Conservation (phyloP, 2,888 invertebrate genomes). For the Anthophora plumipes region DNA sequence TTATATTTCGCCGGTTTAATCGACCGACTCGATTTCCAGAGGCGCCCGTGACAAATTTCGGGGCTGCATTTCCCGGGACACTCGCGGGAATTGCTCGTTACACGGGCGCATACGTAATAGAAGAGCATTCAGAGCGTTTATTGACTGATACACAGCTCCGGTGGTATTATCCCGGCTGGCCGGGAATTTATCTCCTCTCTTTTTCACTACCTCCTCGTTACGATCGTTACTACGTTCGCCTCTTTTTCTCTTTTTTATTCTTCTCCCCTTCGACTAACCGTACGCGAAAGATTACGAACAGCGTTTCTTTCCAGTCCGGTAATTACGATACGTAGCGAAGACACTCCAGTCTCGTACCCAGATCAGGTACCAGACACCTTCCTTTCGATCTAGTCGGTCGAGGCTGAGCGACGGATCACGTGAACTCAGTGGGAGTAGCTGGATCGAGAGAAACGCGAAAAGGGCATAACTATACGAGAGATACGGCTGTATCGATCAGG, state of each 20-base stretch:
- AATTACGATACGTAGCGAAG: neutral
- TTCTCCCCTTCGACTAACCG: neutral
- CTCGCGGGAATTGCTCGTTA: constrained; percentile 45
- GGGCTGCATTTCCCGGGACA: constrained; percentile 18
- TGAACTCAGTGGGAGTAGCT: too few relatives aligned
- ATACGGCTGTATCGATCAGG: constrained; percentile 63
- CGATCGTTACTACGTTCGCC: too few relatives aligned
- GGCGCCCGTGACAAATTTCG: constrained; percentile 27
- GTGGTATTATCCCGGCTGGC: neutral
- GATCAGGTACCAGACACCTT: neutral
- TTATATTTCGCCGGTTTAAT: constrained; percentile 41
- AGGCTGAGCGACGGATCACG: neutral
- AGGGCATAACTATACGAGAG: constrained; percentile 59
- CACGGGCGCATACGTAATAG: constrained; percentile 32
- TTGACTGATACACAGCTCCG: neutral
- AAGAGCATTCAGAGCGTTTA: constrained; percentile 9
- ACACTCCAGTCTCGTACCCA: too few relatives aligned
- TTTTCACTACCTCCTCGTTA: neutral
- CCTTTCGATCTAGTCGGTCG: neutral
- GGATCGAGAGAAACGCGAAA: constrained; percentile 5
- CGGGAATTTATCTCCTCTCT: neutral
- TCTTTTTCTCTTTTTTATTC: neutral
- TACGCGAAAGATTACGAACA: too few relatives aligned
- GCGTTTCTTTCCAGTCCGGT: too few relatives aligned
- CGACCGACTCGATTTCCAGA: constrained; percentile 39